phyloP scores from a whole-genome alignment of 2,797 vertebrate species.

The Typhlichthys eigenmanni region DNA sequence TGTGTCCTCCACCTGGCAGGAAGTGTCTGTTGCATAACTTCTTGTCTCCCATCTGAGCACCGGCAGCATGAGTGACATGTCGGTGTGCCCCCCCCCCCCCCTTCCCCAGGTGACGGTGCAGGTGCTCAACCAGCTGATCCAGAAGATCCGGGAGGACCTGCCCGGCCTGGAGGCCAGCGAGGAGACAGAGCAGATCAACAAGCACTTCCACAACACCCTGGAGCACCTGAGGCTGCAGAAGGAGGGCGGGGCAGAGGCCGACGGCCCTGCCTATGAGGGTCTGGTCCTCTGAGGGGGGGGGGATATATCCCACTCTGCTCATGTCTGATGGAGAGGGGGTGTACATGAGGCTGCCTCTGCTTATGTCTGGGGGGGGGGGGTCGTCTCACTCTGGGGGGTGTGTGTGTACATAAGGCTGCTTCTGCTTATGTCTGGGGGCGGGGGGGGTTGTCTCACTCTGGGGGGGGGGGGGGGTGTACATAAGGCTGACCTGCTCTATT shows the following conservation, averaged over 20 bases:
- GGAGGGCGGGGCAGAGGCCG: conserved; percentile 92
- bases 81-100: not conserved
- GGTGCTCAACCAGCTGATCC: conserved; percentile 98
- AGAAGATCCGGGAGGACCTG: conserved; percentile 97
- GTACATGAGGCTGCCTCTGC: too few relatives aligned
- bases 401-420: too few relatives aligned
- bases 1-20: too few relatives aligned
- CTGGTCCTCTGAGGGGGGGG: conserved; percentile 83
- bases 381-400: too few relatives aligned
- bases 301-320: conserved; percentile 9
- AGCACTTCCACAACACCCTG: conserved; percentile 99
- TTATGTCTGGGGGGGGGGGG: too few relatives aligned
- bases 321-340: not conserved
- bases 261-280: conserved; percentile 95
- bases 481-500: too few relatives aligned
- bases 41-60: too few relatives aligned
- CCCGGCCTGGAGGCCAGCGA: conserved; percentile 96
- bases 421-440: too few relatives aligned
- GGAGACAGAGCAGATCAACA: conserved; percentile 99
- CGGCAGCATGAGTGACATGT: not conserved
- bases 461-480: too few relatives aligned
- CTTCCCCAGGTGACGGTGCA: conserved; percentile 90
- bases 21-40: too few relatives aligned
- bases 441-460: too few relatives aligned
- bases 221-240: conserved; percentile 94